Evolutionary conservation across 2,797 vertebrate genomes (phyloP), one percentile per base, ranked within the genome.

Genomic region (Phaenicophaeus curvirostris): DNA sequence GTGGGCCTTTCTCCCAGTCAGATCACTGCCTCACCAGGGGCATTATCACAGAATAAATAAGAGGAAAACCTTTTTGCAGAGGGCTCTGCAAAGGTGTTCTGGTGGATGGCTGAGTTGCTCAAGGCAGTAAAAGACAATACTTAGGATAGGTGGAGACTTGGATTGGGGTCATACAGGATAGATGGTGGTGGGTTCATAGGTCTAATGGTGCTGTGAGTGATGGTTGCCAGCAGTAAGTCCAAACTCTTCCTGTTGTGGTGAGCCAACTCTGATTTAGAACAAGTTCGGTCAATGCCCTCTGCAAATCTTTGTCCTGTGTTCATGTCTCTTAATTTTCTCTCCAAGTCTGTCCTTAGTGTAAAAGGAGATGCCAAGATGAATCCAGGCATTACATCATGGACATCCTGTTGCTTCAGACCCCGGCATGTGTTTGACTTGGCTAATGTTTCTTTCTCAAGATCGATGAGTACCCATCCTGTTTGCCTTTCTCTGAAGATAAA

Each of bases 351-450:
- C 71, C 63, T 67, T 72, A 13, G 11, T 89, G 66, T 92, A 93
- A 94, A 84, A 91, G 66, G 85, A 94, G 90, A 80, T 81, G 65
- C 87, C 85, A 93, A 87, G 89, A 89, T 95, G 89, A 95, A 93
- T 82, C 89, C 92, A 93, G 80, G 86, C 85, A 90, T 74, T 75
- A 77, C 55, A 79, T 92, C 87, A 81, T 50, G 71, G 84, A 84
- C 83, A 88, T 75, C 68, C 95, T 98, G 97, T 97, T 98, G 97
- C 98, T 98, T 96, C 98, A 98, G 97, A 97, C 94, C 85, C 95
- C 25, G 30, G 94, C 76, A 89, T 97, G 97, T 98, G 96, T 99
- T 98, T 97, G 83, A 57, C 82, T 97, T 96, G 95, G 95, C 82
- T 95, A 91, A 94, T 67, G 54, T 93, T 93, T 94, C 93, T 79